Percentiles rank a stretch among this genome's conserved stretches.
Conservation (phyloP, 37 sponge, comb jelly and placozoan genomes). For the Cliona cf. orientalis region DNA sequence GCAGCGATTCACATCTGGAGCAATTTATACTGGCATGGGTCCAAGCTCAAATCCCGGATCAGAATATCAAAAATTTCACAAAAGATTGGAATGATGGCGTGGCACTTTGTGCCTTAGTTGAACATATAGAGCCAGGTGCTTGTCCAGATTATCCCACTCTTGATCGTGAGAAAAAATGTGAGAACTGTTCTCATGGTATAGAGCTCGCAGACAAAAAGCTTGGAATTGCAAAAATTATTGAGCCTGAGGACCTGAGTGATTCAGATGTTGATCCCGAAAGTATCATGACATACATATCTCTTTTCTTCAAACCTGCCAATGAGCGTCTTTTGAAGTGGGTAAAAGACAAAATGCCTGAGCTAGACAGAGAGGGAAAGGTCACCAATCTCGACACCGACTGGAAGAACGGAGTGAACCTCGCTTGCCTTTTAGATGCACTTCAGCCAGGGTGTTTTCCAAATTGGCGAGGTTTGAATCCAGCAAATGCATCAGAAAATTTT, state of each 20-base stretch:
- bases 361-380: conserved; percentile 45
- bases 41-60: conserved; percentile 70
- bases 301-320: conserved; percentile 73
- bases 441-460: conserved; percentile 69
- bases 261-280: conserved; percentile 81
- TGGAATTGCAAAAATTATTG: conserved; percentile 70
- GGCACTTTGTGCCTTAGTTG: conserved; percentile 84
- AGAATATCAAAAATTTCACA: conserved; percentile 82
- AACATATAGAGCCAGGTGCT: conserved; percentile 77
- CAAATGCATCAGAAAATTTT: conserved; percentile 66
- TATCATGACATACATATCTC: conserved; percentile 94
- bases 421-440: conserved; percentile 75
- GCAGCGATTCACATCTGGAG: conserved; percentile 73
- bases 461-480: conserved; percentile 61
- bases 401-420: conserved; percentile 84
- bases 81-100: conserved; percentile 92
- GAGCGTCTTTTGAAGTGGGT: conserved; percentile 82
- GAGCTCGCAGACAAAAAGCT: conserved; percentile 78
- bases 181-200: conserved; percentile 86
- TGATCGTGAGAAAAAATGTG: conserved; percentile 46
- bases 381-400: conserved; percentile 85
- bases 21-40: conserved; percentile 90
- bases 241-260: conserved; percentile 70
- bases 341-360: conserved; percentile 66
- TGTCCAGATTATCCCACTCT: conserved; percentile 80